Conservation (phyloP, 2,888 invertebrate genomes). For the Melinaea marsaeus region DNA sequence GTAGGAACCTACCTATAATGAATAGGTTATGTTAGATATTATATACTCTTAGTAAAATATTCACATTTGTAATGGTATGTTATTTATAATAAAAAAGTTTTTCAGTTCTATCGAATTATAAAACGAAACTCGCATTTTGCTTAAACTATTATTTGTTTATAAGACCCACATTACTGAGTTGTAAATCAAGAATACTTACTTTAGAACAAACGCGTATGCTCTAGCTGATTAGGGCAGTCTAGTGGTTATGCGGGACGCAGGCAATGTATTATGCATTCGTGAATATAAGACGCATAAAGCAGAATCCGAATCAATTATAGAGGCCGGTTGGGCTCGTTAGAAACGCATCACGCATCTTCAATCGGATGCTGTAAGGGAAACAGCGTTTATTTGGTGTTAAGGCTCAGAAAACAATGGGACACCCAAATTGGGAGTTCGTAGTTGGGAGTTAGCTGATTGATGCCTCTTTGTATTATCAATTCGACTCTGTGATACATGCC, state of each 20-base stretch:
- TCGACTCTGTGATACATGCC: conserved; percentile 28
- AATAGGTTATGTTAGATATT: not conserved
- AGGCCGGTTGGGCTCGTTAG: conserved; percentile 69
- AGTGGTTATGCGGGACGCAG: conserved; percentile 32
- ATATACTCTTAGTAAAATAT: not conserved
- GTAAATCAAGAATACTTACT: not conserved
- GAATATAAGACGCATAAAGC: conserved; percentile 74
- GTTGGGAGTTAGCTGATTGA: conserved; percentile 39
- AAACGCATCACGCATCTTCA: conserved; percentile 78
- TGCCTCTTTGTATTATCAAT: conserved; percentile 28
- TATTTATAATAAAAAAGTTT: no score
- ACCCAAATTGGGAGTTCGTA: conserved; percentile 67
- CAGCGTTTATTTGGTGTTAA: conserved; percentile 72
- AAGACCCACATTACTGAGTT: not conserved
- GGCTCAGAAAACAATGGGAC: conserved; percentile 65
- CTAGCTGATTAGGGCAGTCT: conserved; percentile 12
- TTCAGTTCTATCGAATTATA: no score
- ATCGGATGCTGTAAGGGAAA: conserved; percentile 66
- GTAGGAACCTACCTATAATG: not conserved
- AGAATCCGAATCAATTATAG: conserved; percentile 73
- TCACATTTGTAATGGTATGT: not conserved
- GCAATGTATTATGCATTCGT: conserved; percentile 76
- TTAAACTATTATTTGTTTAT: not conserved
- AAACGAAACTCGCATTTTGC: not conserved
- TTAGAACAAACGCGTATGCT: not conserved